Base-by-base conservation (phyloP, 2,888 invertebrate genomes). In the Bursaphelenchus okinawaensis region DNA sequence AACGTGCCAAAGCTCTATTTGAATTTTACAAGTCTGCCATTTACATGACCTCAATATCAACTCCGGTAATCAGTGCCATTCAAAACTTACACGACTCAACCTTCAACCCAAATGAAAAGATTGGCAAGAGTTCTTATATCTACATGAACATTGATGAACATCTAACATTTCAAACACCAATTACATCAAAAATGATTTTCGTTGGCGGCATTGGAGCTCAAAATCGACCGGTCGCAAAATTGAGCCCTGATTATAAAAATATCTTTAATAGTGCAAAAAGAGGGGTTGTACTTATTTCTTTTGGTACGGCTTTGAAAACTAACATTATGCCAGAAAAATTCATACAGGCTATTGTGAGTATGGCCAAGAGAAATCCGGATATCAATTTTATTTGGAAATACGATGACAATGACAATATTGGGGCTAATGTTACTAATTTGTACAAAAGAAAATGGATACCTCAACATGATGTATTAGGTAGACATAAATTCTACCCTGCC, bases 401-500 rank as follows among this genome's bases (percentile, higher is more conserved):
- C 60, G 76, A 76, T 29, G 67, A 65, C 23, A 62, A 65, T 4
- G 70, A 73, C 26, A 51, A 63, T 24, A 20, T 28, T 0, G 27
- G 65, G 16, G 40, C 29, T 16, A 62, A 61, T n/a, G n/a, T 67
- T 16, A 12, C n/a, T 7, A 83, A 83, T 65, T 79, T 83, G 6
- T 65, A 69, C 51, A 70, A 75, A 1, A 62, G 76, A 22, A 73
- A 79, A 29, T 83, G 83, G 83, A 68, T 84, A 52, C 84, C 84
- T 6, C 84, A 84, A 60, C 81, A 79, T 60, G 84, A 84, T 70
- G 74, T 84, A 24, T 68, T 84, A 12, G 70, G 66, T 66, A 63
- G 57, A n/a, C n/a, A 4, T n/a, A n/a, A n/a, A n/a, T n/a, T n/a
- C n/a, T n/a, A n/a, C n/a, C n/a, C n/a, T n/a, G n/a, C n/a, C n/a